phyloP scores from a whole-genome alignment of 2,888 invertebrate species.

The Leistus spinibarbis region DNA sequence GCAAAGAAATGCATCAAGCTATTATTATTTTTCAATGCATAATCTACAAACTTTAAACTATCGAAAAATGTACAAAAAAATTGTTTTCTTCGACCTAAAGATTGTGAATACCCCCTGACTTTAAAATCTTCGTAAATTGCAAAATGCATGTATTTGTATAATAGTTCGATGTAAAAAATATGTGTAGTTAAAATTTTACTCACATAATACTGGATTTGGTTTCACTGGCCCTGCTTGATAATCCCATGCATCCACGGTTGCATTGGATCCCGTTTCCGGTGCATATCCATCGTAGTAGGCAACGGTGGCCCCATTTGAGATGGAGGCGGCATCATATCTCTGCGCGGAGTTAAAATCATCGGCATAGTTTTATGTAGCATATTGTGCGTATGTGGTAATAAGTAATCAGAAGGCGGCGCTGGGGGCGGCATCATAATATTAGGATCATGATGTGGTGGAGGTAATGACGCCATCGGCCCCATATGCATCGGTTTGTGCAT shows the following conservation, averaged over 20 bases:
- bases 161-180: background rate
- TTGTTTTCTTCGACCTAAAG: too few species aligned
- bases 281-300: slow-evolving; percentile 41
- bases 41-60: too few species aligned
- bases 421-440: slow-evolving; percentile 8
- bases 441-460: slow-evolving; percentile 14
- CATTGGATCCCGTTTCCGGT: slow-evolving; percentile 31
- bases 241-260: slow-evolving; percentile 38
- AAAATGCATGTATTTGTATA: too few species aligned
- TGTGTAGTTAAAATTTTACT: slow-evolving; percentile 14
- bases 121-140: too few species aligned
- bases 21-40: too few species aligned
- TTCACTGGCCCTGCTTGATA: slow-evolving; percentile 30
- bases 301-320: slow-evolving; percentile 6
- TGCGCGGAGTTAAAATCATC: slow-evolving; percentile 44
- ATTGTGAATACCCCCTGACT: too few species aligned
- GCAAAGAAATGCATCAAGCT: too few species aligned
- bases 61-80: too few species aligned
- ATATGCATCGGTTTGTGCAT: slow-evolving; percentile 44
- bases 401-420: background rate
- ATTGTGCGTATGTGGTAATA: slow-evolving; percentile 15
- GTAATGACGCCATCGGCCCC: background rate
- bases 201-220: slow-evolving; percentile 20
- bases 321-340: slow-evolving; percentile 42
- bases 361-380: slow-evolving; percentile 42